Evolutionary conservation across 2,797 vertebrate genomes (phyloP).

Genomic region (Malurus splendens): DNA sequence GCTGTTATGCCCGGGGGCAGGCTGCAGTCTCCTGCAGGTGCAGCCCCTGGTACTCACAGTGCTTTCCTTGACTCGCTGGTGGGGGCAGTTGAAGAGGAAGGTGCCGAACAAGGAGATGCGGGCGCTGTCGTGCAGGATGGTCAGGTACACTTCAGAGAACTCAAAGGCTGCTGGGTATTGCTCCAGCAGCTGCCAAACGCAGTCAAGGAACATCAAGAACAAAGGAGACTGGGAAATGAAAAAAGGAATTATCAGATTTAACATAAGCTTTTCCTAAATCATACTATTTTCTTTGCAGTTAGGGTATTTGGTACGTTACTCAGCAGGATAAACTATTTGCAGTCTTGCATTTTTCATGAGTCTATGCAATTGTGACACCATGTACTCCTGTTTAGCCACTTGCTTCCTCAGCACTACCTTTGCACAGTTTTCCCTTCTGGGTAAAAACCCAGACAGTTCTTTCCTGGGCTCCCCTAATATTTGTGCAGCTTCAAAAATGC

Average conservation of each 20-base stretch:
- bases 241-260: not conserved
- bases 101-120: constrained; percentile 91
- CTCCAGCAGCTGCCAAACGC: constrained; percentile 92
- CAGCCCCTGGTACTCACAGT: constrained; percentile 69
- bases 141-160: constrained; percentile 91
- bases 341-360: not conserved
- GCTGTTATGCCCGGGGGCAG: not conserved
- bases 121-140: constrained; percentile 87
- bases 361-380: not conserved
- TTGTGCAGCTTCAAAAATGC: not conserved
- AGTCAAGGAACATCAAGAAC: constrained; percentile 93
- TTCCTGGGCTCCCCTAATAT: not conserved
- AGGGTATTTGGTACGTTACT: not conserved
- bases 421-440: not conserved
- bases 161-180: constrained; percentile 93
- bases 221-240: constrained; percentile 80
- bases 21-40: not conserved
- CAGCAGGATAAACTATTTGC: not conserved
- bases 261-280: not conserved
- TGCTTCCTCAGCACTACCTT: not conserved
- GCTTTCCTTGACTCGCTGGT: constrained; percentile 86
- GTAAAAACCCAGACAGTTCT: not conserved
- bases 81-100: constrained; percentile 91
- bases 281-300: not conserved
- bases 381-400: not conserved